These are phyloP conservation scores for Cichladusa arquata DNA, from an alignment of 2,113 vertebrate species.

Conservation along the genomic window DNA sequence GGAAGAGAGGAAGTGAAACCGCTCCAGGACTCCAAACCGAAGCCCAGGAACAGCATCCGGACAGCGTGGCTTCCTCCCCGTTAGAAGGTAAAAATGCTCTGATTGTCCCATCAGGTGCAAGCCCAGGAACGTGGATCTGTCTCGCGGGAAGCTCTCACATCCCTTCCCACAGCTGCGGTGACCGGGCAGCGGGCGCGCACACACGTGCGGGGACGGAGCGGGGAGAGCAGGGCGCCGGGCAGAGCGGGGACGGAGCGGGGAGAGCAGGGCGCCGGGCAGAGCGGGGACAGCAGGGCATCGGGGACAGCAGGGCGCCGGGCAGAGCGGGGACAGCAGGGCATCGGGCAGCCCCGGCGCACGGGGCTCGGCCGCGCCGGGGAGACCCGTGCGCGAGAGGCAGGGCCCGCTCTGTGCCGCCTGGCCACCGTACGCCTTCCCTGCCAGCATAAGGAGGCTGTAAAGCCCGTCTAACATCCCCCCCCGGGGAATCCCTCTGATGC, in stretches of 20 bases:
- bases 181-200: neutral
- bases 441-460: neutral
- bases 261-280: too few species aligned
- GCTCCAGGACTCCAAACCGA: neutral
- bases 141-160: accelerated
- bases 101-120: neutral
- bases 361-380: neutral
- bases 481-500: slow-evolving; percentile 26
- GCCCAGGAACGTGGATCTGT: neutral
- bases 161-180: neutral
- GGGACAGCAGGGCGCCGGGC: too few species aligned
- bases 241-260: too few species aligned
- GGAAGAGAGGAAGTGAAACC: neutral
- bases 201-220: accelerated
- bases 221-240: neutral
- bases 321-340: neutral
- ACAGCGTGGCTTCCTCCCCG: neutral
- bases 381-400: neutral
- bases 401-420: neutral
- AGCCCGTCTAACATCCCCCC: neutral
- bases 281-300: too few species aligned
- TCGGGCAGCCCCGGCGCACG: neutral
- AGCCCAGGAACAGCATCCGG: neutral
- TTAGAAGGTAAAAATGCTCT: neutral
- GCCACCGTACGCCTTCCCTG: neutral